A percentile compares a stretch with the other conserved stretches of the same genome.
These are phyloP conservation scores for Sebastes vulpes DNA, from an alignment of 2,797 vertebrate species.

Conservation along the genomic window DNA sequence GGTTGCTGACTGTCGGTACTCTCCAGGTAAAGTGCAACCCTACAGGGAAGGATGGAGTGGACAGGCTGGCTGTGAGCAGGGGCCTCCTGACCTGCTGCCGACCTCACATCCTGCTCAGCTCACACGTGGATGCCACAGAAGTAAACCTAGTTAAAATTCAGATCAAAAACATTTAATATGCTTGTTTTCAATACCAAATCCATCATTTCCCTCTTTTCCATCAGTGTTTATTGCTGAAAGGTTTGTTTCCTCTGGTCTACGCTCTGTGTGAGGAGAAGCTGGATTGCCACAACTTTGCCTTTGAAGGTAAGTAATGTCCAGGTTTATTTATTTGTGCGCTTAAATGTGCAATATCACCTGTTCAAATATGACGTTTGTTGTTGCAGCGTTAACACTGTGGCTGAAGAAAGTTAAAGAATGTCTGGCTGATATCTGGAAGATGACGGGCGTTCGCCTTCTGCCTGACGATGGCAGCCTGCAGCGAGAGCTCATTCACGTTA, in stretches of 20 bases:
- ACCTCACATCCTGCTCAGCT: slow-evolving; percentile 81
- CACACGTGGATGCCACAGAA: slow-evolving; percentile 41
- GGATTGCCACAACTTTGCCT: slow-evolving; percentile 87
- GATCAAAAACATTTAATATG: not conserved
- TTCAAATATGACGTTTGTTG: slow-evolving; percentile 10
- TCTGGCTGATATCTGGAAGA: slow-evolving; percentile 81
- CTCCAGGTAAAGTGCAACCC: slow-evolving; percentile 71
- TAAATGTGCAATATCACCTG: not conserved
- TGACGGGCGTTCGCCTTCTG: slow-evolving; percentile 73
- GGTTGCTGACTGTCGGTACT: slow-evolving; percentile 78
- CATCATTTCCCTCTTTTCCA: slow-evolving; percentile 39
- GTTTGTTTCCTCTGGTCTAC: slow-evolving; percentile 86
- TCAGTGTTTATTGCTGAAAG: slow-evolving; percentile 86
- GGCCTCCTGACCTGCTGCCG: slow-evolving; percentile 90
- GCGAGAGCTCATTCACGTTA: slow-evolving; percentile 79
- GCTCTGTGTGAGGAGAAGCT: slow-evolving; percentile 84
- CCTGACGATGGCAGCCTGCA: slow-evolving; percentile 69
- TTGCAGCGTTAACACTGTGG: slow-evolving; percentile 89
- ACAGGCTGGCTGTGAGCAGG: slow-evolving; percentile 83
- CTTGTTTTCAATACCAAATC: not conserved
- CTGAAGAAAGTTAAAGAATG: slow-evolving; percentile 87
- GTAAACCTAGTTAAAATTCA: slow-evolving; percentile 54
- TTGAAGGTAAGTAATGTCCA: slow-evolving; percentile 86
- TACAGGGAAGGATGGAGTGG: slow-evolving; percentile 72
- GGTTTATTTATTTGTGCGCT: not conserved